phyloP scores from a whole-genome alignment of 2,113 vertebrate genomes.

The Aegithalos caudatus region DNA sequence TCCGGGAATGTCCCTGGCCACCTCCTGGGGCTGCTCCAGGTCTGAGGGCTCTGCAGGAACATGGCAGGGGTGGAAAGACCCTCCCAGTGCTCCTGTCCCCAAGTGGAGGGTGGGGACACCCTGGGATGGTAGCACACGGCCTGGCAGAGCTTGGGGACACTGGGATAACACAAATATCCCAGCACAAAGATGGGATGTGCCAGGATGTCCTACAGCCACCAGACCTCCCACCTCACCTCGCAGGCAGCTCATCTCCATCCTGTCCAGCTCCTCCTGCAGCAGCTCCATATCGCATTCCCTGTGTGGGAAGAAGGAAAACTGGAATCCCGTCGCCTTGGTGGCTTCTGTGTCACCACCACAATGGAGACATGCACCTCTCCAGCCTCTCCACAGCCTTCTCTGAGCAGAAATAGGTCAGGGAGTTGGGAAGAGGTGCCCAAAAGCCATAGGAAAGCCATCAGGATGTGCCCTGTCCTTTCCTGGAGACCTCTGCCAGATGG shows the following conservation, averaged over 20 bases:
- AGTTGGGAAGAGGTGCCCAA: background rate
- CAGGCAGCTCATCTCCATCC: slow-evolving; percentile 4
- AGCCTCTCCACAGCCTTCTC: background rate
- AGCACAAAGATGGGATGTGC: background rate
- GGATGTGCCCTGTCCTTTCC: background rate
- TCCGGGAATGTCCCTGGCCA: fast-evolving
- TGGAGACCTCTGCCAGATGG: background rate
- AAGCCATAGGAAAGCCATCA: background rate
- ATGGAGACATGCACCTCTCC: background rate
- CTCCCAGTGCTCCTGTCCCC: background rate
- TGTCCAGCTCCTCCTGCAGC: slow-evolving; percentile 8
- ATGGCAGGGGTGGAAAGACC: background rate
- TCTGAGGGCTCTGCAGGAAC: background rate
- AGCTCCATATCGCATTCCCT: background rate
- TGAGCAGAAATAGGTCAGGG: background rate
- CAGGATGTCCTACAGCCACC: background rate
- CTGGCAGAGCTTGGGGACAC: background rate
- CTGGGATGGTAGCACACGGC: background rate
- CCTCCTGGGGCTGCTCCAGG: background rate
- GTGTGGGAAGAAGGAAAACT: background rate
- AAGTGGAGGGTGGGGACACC: background rate
- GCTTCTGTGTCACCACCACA: background rate
- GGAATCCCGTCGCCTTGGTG: fast-evolving
- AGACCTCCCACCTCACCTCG: slow-evolving; percentile 30
- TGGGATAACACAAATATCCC: background rate